Evolutionary conservation across 2,113 vertebrate species (phyloP).

Genomic region (Poecilia latipinna): DNA sequence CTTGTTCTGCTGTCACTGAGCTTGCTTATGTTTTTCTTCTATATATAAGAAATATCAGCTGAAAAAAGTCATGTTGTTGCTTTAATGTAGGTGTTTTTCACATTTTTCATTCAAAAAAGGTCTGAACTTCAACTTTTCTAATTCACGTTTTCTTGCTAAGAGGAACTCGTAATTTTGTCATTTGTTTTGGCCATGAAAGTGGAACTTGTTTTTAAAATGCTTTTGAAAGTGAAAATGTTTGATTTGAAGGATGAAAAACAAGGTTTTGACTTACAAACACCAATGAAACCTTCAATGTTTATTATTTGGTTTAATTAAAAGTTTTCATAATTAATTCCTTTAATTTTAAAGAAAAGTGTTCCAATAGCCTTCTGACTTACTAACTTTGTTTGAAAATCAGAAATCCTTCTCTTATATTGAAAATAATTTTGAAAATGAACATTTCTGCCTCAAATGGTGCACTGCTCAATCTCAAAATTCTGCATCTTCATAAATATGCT

Average conservation of each 20-base stretch:
- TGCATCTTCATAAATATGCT: too few relatives aligned
- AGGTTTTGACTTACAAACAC: background rate
- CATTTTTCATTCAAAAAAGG: background rate
- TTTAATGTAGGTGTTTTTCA: constrained; percentile 11
- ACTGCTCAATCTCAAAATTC: too few relatives aligned
- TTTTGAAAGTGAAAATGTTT: background rate
- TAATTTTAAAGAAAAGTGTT: constrained; percentile 1
- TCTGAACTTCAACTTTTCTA: background rate
- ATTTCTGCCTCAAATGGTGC: too few relatives aligned
- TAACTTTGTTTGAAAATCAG: too few relatives aligned
- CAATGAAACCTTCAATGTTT: background rate
- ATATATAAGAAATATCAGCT: constrained; percentile 34
- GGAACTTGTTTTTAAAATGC: background rate
- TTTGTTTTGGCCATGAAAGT: background rate
- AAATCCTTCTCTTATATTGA: too few relatives aligned
- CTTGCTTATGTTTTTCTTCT: constrained; percentile 32
- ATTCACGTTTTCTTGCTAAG: background rate
- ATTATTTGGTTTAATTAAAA: background rate
- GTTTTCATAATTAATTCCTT: background rate
- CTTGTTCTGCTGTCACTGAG: constrained; percentile 40
- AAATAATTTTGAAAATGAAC: too few relatives aligned
- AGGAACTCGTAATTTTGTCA: background rate
- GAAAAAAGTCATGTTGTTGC: constrained; percentile 30
- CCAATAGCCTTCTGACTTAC: background rate
- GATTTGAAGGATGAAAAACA: background rate